Percentiles rank a stretch among this genome's conserved stretches.
phyloP scores from a whole-genome alignment of 2,113 vertebrate species.

The Sula dactylatra region DNA sequence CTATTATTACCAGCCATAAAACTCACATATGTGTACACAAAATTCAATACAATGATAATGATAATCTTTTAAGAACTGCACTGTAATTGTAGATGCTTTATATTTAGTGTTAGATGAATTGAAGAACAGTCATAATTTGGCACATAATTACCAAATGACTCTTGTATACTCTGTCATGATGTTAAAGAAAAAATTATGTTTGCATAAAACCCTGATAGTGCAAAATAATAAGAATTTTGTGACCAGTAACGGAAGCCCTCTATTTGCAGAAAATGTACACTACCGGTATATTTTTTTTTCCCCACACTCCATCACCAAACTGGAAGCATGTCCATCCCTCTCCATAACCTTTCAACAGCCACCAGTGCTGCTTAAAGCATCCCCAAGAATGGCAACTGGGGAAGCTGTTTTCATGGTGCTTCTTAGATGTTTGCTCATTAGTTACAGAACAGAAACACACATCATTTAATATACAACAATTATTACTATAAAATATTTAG shows the following conservation, averaged over 20 bases:
- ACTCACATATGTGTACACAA: neutral
- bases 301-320: neutral
- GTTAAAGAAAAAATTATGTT: slow-evolving; percentile 1
- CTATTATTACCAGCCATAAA: slow-evolving; percentile 18
- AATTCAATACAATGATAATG: neutral
- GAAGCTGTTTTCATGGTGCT: neutral
- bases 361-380: neutral
- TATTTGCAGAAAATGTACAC: neutral
- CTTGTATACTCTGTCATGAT: neutral
- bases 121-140: slow-evolving; percentile 5
- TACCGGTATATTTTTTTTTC: neutral
- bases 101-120: slow-evolving; percentile 25
- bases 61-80: slow-evolving; percentile 6
- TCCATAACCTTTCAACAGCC: neutral
- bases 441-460: neutral
- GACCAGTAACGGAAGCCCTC: neutral
- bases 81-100: slow-evolving; percentile 19
- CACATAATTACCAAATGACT: slow-evolving; percentile 14
- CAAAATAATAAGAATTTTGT: neutral
- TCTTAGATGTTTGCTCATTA: neutral
- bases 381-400: neutral
- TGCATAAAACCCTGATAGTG: neutral
- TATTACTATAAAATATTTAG: neutral
- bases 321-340: neutral
- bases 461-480: neutral